Base-by-base conservation (phyloP, 2,888 invertebrate genomes). In the Eupsilia transversa region DNA sequence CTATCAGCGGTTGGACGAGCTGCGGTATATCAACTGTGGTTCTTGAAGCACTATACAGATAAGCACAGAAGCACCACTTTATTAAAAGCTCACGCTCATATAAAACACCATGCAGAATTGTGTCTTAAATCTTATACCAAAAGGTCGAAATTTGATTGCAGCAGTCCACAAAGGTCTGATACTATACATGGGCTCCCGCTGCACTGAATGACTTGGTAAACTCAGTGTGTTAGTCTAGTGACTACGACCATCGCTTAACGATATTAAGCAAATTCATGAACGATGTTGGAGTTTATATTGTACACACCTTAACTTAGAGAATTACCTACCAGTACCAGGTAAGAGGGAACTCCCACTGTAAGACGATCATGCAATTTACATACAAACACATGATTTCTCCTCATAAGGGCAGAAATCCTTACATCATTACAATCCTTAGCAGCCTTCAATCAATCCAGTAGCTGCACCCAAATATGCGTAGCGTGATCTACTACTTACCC, bases 21-120 rank as follows among this genome's bases (percentile, higher is more conserved):
- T 74, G 77, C 73, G 72, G 74, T 83, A 70, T 79, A 80, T 83
- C 80, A 85, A 85, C 74, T 83, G 83, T 59, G 85, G 79, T 82
- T 81, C 74, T 71, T 52, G 46, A 41, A 70, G 56, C 64, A 81
- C 80, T 63, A 80, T 66, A 61, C 49, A 69, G 60, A 72, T 79
- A 72, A 70, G 66, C 20, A 59, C 84, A 84, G 81, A 80, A 82
- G 68, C 20, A 54, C 59, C 46, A 68, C 52, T 72, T 59, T 57
- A 82, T 82, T 80, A 78, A 74, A 80, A 80, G 33, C 80, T 74
- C 52, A 41, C 33, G 38, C 33, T 54, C 33, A 27, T 33, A 3
- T 38, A 49, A 49, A 46, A 46, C n/a, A 33, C 14, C 7, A 49
- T 0, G 14, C 20, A 3, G 61, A 63, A 49, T 43, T 75, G 27